phyloP scores from a whole-genome alignment of 2,113 vertebrate genomes.

The Charadrius vociferus region DNA sequence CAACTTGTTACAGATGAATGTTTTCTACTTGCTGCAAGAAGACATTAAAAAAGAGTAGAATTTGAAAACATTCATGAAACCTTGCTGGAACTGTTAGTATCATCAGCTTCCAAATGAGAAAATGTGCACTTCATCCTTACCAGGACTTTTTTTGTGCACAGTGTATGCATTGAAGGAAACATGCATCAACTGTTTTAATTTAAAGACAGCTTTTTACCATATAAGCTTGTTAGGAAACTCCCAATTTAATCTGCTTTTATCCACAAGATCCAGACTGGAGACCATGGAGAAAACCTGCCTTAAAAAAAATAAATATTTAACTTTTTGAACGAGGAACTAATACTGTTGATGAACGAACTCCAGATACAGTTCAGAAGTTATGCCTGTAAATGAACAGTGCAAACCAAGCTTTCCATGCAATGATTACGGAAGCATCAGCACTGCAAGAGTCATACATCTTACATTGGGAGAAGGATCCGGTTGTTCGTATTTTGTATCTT shows the following conservation, averaged over 20 bases:
- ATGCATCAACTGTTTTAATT: neutral
- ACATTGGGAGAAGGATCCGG: slow-evolving; percentile 92
- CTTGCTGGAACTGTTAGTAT: neutral
- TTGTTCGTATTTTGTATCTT: slow-evolving; percentile 82
- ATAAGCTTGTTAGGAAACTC: slow-evolving; percentile 3
- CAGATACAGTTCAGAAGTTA: slow-evolving; percentile 5
- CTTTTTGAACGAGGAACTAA: neutral
- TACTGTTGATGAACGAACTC: neutral
- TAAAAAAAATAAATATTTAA: neutral
- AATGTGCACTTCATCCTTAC: neutral
- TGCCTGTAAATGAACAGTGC: slow-evolving; percentile 16
- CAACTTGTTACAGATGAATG: neutral
- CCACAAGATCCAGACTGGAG: neutral
- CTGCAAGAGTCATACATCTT: slow-evolving; percentile 50
- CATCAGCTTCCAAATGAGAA: neutral
- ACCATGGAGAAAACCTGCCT: slow-evolving; percentile 11
- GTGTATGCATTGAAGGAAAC: neutral
- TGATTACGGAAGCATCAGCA: neutral
- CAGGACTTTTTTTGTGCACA: neutral
- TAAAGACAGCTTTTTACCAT: slow-evolving; percentile 16
- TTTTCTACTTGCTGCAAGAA: neutral
- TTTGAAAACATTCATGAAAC: neutral
- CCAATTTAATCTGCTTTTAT: neutral
- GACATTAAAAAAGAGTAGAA: neutral
- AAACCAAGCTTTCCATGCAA: slow-evolving; percentile 22